Evolutionary conservation across 2,113 vertebrate species (phyloP).

Genomic region (Macquaria ambigua): DNA sequence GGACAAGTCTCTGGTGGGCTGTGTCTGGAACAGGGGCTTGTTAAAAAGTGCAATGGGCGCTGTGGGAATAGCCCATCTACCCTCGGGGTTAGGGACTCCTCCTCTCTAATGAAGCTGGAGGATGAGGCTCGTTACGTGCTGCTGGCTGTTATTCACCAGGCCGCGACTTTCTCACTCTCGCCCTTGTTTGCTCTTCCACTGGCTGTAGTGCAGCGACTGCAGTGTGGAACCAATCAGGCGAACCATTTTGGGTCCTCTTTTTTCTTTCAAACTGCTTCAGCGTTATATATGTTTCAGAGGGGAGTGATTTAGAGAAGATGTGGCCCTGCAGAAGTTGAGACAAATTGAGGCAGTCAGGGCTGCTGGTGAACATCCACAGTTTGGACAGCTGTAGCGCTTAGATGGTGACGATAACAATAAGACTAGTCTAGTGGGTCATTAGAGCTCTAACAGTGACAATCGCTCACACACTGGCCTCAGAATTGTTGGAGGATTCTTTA

Average conservation of each 20-base stretch:
- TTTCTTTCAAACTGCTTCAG: conserved; percentile 15
- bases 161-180: conserved; percentile 39
- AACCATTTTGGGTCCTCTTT: conserved; percentile 6
- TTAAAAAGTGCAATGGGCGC: conserved; percentile 83
- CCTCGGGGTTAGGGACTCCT: conserved; percentile 76
- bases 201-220: conserved; percentile 29
- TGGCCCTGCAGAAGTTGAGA: conserved; percentile 57
- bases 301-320: conserved; percentile 59
- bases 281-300: conserved; percentile 54
- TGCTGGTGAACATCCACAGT: conserved; percentile 49
- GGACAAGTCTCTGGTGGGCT: conserved; percentile 67
- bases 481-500: conserved; percentile 32
- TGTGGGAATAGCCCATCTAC: conserved; percentile 76
- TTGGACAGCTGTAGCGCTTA: conserved; percentile 49
- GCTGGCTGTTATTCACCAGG: conserved; percentile 64
- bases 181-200: conserved; percentile 37
- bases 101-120: conserved; percentile 83
- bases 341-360: conserved; percentile 62
- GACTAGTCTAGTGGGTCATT: conserved; percentile 61
- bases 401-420: conserved; percentile 60
- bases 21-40: conserved; percentile 78
- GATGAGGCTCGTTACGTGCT: conserved; percentile 83
- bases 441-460: conserved; percentile 64
- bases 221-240: conserved; percentile 50
- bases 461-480: conserved; percentile 44